phyloP scores from a whole-genome alignment of 2,113 vertebrate genomes.

The Myocastor coypus region DNA sequence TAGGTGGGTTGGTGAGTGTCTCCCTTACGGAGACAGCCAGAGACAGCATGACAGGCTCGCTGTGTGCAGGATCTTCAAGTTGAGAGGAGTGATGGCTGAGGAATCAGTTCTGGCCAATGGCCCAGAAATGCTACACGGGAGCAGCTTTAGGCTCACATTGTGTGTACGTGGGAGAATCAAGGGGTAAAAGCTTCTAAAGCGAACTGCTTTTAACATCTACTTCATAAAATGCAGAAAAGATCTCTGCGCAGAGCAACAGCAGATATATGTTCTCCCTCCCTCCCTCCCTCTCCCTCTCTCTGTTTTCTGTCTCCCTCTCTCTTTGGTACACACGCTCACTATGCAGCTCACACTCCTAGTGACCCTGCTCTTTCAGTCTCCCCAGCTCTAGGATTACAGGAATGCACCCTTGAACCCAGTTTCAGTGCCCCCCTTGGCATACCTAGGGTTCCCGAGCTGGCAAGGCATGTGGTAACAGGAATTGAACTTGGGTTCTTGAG shows the following conservation, averaged over 20 bases:
- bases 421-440: no score
- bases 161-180: neutral
- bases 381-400: no score
- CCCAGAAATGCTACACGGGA: neutral
- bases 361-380: no score
- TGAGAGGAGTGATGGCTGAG: neutral
- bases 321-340: no score
- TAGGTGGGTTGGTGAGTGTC: neutral
- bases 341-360: no score
- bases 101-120: neutral
- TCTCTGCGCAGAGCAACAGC: neutral
- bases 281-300: no score
- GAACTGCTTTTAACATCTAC: neutral
- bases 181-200: neutral
- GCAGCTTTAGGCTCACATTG: neutral
- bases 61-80: rapidly evolving
- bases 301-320: no score
- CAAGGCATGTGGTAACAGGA: no score
- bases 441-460: no score
- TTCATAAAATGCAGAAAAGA: neutral
- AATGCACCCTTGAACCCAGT: no score
- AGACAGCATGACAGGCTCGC: neutral
- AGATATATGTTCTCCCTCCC: neutral
- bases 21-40: neutral
- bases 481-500: no score